Conservation (phyloP, 1,140 invertebrate genomes). For the Drosophila pruinosa region DNA sequence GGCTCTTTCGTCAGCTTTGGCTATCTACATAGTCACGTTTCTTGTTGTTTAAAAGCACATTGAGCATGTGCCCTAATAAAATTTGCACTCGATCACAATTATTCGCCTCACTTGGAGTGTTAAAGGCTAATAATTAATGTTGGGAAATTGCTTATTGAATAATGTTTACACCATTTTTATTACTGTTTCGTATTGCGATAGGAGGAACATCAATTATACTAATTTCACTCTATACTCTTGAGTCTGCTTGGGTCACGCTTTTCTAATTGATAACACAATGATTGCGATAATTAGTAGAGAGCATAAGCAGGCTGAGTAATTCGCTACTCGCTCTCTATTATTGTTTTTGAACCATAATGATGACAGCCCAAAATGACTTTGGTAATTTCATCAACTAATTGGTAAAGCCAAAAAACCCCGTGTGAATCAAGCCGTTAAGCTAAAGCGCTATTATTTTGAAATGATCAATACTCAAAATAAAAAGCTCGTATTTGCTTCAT, state of each 20-base stretch:
- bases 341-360: conserved; percentile 6
- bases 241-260: neutral
- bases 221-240: neutral
- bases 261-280: conserved; percentile 7
- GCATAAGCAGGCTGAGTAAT: neutral
- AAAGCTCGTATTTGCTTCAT: neutral
- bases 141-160: neutral
- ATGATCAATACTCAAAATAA: neutral
- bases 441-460: neutral
- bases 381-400: neutral
- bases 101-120: no score
- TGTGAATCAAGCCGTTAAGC: neutral
- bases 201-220: neutral
- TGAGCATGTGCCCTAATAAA: neutral
- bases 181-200: neutral
- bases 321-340: neutral
- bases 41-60: neutral
- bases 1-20: no score
- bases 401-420: neutral
- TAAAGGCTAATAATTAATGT: neutral
- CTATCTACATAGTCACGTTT: neutral
- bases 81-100: neutral
- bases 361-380: conserved; percentile 13
- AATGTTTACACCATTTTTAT: neutral
- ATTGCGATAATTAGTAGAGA: neutral